Base-by-base conservation (phyloP, 2,888 invertebrate genomes). In the Cancer borealis region DNA sequence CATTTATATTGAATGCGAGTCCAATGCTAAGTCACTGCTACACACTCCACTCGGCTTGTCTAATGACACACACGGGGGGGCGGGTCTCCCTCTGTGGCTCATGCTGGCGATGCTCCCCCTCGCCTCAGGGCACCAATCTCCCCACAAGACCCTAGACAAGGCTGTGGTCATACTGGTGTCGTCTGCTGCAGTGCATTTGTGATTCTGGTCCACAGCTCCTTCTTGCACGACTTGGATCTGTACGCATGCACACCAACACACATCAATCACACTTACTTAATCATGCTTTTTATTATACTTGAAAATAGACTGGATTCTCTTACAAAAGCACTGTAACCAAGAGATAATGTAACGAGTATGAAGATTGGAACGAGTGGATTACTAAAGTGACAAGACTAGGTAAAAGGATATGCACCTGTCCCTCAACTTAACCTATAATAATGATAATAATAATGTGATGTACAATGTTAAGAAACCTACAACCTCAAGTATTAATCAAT, bases 161-260 rank as follows among this genome's bases (percentile, higher is more conserved):
- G 89, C 94, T 92, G 94, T 91, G 95, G 95, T 95, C 95, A 95
- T 94, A 95, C 93, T 21, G 95, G 91, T 73, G 95, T 49, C n/a
- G 96, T 92, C 92, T 96, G 96, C 92, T 96, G 96, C 66, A 96
- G 95, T 88, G 96, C 96, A 96, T 96, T 98, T 96, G 99, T 98
- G 96, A 99, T 98, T 97, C 99, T 98, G 96, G 98, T 98, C 99
- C 99, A 99, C 95, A 99, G 97, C 96, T 99, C 99, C 97, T 99
- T 99, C 97, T 99, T 99, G 97, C 99, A 99, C 30, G 99, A 99
- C 97, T 99, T 99, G 60, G 99, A 99, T 97, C 98, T 98, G 97
- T 39, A 96, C 95, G 79, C 92, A 30, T n/a, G n/a, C n/a, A 30
- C 88, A 88, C 93, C 73, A 95, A 91, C 14, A 47, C n/a, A 73